A percentile compares a stretch with the other conserved stretches of the same genome.
Conservation (phyloP, 1,140 invertebrate genomes). For the Diorhabda carinulata region DNA sequence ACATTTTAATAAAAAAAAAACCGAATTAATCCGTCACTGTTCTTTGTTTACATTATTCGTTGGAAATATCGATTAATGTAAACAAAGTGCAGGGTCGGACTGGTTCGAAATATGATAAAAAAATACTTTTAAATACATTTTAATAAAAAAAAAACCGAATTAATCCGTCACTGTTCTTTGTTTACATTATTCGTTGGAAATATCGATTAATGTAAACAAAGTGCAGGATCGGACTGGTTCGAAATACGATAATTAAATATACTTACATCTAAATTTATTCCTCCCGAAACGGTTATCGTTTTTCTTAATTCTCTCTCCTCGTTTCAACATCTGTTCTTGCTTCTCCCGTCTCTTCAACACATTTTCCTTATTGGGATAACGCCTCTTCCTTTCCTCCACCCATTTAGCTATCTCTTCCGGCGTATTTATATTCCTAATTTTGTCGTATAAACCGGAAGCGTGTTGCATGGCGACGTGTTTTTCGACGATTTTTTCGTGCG, state of each 20-base stretch:
- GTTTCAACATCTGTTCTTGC: constrained; percentile 60
- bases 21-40: too few species aligned
- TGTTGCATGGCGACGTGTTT: constrained; percentile 80
- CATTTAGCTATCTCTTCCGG: constrained; percentile 79
- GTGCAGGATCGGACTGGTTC: too few species aligned
- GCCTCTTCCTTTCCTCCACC: constrained; percentile 72
- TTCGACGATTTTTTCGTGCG: constrained; percentile 71
- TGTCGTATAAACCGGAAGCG: constrained; percentile 69
- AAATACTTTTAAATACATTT: too few species aligned
- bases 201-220: too few species aligned
- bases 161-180: too few species aligned
- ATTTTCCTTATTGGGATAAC: constrained; percentile 68
- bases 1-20: too few species aligned
- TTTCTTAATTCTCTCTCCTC: constrained; percentile 63
- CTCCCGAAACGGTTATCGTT: constrained; percentile 49
- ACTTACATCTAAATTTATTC: constrained; percentile 40
- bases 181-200: too few species aligned
- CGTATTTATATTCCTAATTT: constrained; percentile 67
- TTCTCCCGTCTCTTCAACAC: constrained; percentile 62
- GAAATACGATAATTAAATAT: not conserved
- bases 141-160: too few species aligned
- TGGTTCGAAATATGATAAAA: too few species aligned
- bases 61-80: too few species aligned
- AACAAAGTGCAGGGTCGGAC: too few species aligned
- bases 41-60: too few species aligned